A percentile compares a stretch with the other conserved stretches of the same genome.
phyloP scores from a whole-genome alignment of 2,888 invertebrate species.

The Phanerotoma sp. region DNA sequence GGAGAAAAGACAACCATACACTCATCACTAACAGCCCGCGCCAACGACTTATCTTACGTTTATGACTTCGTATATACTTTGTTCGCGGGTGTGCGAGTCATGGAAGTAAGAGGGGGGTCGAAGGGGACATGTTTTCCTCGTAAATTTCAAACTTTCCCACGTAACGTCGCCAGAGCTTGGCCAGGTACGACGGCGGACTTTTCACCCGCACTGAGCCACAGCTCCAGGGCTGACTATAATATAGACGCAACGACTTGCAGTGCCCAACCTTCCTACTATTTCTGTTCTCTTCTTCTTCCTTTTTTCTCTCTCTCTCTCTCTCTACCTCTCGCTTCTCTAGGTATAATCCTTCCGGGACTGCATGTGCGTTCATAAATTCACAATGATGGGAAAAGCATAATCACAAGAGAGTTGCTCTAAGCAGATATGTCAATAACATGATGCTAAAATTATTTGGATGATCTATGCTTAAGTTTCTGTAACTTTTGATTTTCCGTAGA shows the following conservation, averaged over 20 bases:
- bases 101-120: neutral
- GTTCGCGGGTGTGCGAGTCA: constrained; percentile 25
- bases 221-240: neutral
- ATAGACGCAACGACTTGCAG: too few species aligned
- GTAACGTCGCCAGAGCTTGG: constrained; percentile 29
- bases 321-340: neutral
- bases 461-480: neutral
- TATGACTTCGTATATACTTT: constrained; percentile 47
- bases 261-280: too few species aligned
- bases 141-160: constrained; percentile 46
- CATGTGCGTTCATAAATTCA: constrained; percentile 42
- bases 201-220: constrained; percentile 1
- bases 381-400: neutral
- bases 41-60: constrained; percentile 39
- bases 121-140: constrained; percentile 47
- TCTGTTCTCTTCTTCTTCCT: too few species aligned
- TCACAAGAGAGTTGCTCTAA: constrained; percentile 2
- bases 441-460: neutral
- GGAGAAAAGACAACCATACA: neutral
- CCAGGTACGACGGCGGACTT: constrained; percentile 16
- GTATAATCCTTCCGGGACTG: constrained; percentile 38
- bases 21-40: constrained; percentile 15
- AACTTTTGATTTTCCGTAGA: too few species aligned
- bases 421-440: constrained; percentile 4
- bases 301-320: too few species aligned